A percentile compares a stretch with the other conserved stretches of the same genome.
Evolutionary conservation across 2,797 vertebrate genomes (phyloP).

Genomic region (Anableps anableps): DNA sequence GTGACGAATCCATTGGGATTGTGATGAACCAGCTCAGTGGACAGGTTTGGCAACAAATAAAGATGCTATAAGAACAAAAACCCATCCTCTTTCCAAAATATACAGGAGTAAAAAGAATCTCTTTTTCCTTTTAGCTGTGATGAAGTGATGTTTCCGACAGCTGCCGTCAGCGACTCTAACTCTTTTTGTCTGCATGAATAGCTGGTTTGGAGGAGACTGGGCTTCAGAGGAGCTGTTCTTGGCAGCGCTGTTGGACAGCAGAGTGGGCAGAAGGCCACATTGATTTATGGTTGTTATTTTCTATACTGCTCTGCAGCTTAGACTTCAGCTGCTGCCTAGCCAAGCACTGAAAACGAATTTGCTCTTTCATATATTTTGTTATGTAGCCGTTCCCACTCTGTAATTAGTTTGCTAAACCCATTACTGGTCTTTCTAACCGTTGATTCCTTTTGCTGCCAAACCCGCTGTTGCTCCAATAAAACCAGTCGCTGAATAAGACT

Average conservation of each 20-base stretch:
- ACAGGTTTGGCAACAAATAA: not conserved
- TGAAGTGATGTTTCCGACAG: conserved; percentile 42
- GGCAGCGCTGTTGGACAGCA: conserved; percentile 49
- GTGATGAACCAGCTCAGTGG: not conserved
- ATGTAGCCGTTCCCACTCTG: conserved; percentile 21
- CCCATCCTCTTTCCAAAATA: not conserved
- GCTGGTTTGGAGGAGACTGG: conserved; percentile 40
- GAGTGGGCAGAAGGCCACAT: conserved; percentile 47
- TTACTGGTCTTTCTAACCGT: conserved; percentile 22
- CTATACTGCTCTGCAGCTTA: conserved; percentile 38
- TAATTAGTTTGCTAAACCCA: conserved; percentile 33
- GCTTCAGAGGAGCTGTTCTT: conserved; percentile 50
- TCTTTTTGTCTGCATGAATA: conserved; percentile 40
- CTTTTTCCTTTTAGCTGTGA: conserved; percentile 26
- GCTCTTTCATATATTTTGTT: conserved; percentile 16
- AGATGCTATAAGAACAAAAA: not conserved
- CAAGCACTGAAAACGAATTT: conserved; percentile 32
- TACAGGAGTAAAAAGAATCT: not conserved
- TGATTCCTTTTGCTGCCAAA: conserved; percentile 14
- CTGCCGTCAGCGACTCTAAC: conserved; percentile 46
- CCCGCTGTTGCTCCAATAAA: conserved; percentile 12
- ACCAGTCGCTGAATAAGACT: not conserved
- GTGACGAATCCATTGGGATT: not conserved
- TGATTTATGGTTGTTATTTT: conserved; percentile 68
- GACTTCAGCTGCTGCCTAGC: conserved; percentile 30